These are phyloP conservation scores for Oryzias javanicus DNA, from an alignment of 2,113 vertebrate species.

Conservation along the genomic window DNA sequence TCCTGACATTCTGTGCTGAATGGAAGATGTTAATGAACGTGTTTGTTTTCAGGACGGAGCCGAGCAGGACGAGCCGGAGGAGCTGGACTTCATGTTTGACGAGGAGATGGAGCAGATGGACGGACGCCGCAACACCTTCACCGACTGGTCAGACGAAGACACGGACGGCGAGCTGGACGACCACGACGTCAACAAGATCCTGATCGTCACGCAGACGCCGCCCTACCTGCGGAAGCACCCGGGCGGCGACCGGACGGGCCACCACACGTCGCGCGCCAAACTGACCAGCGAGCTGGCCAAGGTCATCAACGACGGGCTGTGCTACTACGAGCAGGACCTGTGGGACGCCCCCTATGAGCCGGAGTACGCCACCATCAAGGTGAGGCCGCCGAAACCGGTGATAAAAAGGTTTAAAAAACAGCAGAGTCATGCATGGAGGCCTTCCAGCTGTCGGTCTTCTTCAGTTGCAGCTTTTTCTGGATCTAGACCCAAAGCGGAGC, in stretches of 20 bases:
- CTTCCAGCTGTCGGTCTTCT: conserved; percentile 43
- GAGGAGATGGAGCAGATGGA: conserved; percentile 99
- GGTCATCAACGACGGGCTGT: conserved; percentile 96
- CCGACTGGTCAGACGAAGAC: conserved; percentile 96
- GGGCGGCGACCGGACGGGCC: conserved; percentile 92
- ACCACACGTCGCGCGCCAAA: conserved; percentile 92
- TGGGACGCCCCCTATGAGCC: conserved; percentile 96
- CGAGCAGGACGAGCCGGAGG: conserved; percentile 93
- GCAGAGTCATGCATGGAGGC: conserved; percentile 21
- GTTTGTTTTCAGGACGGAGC: conserved; percentile 55
- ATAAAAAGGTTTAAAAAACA: background rate
- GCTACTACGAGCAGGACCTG: conserved; percentile 96
- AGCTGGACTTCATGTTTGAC: conserved; percentile 97
- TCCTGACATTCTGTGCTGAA: conserved; percentile 1
- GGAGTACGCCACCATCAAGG: conserved; percentile 98
- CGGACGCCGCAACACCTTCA: conserved; percentile 96
- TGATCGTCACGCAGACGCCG: conserved; percentile 96
- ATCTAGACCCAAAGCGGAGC: conserved; percentile 39
- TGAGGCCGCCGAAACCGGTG: conserved; percentile 59
- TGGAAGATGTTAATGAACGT: conserved; percentile 35
- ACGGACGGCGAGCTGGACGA: conserved; percentile 95
- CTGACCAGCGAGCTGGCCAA: conserved; percentile 91
- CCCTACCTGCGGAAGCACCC: conserved; percentile 96
- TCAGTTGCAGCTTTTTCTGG: conserved; percentile 62
- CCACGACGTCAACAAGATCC: conserved; percentile 96